phyloP scores from a whole-genome alignment of 1,140 invertebrate species.

The Nasonia giraulti region DNA sequence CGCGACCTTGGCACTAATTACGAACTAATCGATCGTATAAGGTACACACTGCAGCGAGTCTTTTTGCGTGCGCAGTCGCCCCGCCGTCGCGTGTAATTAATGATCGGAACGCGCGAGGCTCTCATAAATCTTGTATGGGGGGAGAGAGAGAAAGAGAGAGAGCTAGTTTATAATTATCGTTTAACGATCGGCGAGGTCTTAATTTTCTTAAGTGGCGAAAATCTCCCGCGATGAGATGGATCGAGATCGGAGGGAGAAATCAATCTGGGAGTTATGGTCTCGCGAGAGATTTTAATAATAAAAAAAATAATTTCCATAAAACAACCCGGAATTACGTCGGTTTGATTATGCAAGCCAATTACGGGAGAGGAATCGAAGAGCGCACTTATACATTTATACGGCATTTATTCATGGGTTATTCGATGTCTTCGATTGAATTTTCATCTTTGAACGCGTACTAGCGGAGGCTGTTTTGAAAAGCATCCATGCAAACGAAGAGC shows the following conservation, averaged over 20 bases:
- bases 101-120: not conserved
- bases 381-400: no score
- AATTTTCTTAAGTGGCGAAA: slow-evolving; percentile 13
- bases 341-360: no score
- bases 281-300: not conserved
- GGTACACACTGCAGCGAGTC: not conserved
- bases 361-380: no score
- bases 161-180: not conserved
- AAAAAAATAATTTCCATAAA: not conserved
- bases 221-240: no score
- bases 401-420: no score
- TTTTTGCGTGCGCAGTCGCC: not conserved
- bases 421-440: no score
- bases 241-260: not conserved
- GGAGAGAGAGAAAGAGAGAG: not conserved
- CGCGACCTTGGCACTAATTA: slow-evolving; percentile 24
- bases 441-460: no score
- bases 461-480: no score
- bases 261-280: not conserved
- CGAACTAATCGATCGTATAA: not conserved
- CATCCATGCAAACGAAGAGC: no score
- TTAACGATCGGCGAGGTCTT: not conserved
- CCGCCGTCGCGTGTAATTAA: not conserved
- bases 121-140: not conserved
- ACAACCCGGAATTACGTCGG: not conserved